Evolutionary conservation across 2,797 vertebrate genomes (phyloP).

Genomic region (Catostomus latipinnis): DNA sequence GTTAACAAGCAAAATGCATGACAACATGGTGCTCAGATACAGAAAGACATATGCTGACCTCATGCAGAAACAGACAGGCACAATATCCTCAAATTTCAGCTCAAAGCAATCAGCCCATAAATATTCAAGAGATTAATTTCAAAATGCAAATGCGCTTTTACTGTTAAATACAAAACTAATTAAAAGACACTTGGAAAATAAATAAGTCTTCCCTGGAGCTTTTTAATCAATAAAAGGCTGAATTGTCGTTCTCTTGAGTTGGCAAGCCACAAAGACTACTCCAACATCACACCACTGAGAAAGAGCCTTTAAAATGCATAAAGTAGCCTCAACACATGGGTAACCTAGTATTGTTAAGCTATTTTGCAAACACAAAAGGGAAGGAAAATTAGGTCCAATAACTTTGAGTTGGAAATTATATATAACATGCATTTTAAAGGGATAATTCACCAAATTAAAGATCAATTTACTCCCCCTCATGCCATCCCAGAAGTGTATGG

Average conservation of each 20-base stretch:
- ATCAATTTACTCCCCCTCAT: too few species aligned
- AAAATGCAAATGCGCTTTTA: conserved; percentile 3
- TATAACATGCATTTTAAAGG: too few species aligned
- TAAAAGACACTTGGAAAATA: conserved; percentile 26
- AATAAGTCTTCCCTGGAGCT: not conserved
- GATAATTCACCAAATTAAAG: too few species aligned
- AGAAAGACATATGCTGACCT: not conserved
- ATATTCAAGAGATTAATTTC: not conserved
- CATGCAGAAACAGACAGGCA: not conserved
- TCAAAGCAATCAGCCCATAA: not conserved
- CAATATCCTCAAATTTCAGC: not conserved
- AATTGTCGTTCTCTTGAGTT: conserved; percentile 8
- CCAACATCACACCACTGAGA: not conserved
- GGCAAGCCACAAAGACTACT: conserved; percentile 1
- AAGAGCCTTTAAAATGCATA: conserved; percentile 17
- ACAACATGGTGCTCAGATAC: not conserved
- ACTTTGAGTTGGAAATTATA: not conserved
- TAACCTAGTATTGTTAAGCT: not conserved
- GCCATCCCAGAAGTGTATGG: too few species aligned
- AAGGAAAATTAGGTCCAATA: not conserved
- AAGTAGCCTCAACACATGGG: not conserved
- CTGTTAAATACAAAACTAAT: conserved; percentile 27
- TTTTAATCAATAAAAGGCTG: conserved; percentile 15
- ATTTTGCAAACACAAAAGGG: not conserved
- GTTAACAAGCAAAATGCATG: not conserved